These are phyloP conservation scores for Prunella fulvescens DNA, from an alignment of 2,113 vertebrate genomes.

Conservation along the genomic window DNA sequence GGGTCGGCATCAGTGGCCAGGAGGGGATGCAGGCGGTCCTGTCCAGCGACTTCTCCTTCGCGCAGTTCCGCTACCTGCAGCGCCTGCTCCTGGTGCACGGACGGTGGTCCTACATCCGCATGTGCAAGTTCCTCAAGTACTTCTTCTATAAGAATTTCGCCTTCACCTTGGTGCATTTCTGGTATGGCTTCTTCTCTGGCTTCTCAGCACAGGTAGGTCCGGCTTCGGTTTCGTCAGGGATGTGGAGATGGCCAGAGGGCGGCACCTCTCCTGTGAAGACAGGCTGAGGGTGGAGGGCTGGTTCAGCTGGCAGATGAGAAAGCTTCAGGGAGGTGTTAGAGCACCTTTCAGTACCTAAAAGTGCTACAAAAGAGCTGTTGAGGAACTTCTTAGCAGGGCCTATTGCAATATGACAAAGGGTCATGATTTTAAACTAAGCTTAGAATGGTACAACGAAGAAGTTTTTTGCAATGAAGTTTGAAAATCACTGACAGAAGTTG, in stretches of 20 bases:
- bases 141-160: slow-evolving; percentile 99
- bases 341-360: neutral
- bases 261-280: neutral
- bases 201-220: slow-evolving; percentile 91
- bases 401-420: rapidly evolving
- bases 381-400: neutral
- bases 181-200: slow-evolving; percentile 94
- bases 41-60: slow-evolving; percentile 90
- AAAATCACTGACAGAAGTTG: neutral
- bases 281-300: neutral
- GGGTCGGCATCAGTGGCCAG: slow-evolving; percentile 90
- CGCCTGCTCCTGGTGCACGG: slow-evolving; percentile 93
- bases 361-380: neutral
- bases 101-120: slow-evolving; percentile 94
- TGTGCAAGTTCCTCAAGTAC: slow-evolving; percentile 95
- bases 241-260: neutral
- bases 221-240: neutral
- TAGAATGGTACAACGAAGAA: neutral
- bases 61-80: slow-evolving; percentile 91
- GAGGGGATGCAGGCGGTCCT: slow-evolving; percentile 95
- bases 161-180: slow-evolving; percentile 94
- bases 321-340: neutral
- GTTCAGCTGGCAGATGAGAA: neutral
- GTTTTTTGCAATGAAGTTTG: neutral
- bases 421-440: neutral